Evolutionary conservation across 2,888 invertebrate genomes (phyloP), one percentile per base, ranked within the genome.

Genomic region (Nineta flava): DNA sequence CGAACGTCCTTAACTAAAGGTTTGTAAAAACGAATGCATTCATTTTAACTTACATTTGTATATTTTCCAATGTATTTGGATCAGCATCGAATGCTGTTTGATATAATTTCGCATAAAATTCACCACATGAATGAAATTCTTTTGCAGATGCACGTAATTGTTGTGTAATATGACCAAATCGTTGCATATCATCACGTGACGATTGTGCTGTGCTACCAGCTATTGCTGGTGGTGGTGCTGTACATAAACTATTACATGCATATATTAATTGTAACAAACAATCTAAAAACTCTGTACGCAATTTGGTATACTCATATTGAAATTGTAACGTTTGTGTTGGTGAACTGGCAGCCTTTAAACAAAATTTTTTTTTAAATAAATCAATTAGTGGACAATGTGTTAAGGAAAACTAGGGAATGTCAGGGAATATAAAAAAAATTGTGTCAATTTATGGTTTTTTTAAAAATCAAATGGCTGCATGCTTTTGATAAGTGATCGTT

Each of bases 171-270:
- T 87, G 80, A 0, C 87, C 87, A 62, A 81, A 86, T 55, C 83
- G 75, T 57, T 85, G 81, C 49, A 85, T 73, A 57, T 87, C 85
- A 60, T 87, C 87, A 47, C 85, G 73, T 1, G 83, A 80, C 40
- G 79, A 78, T 55, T 84, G 82, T 0, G 90, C 90, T 48, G 87
- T 75, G 2, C 85, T 79, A 2, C 83, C 79, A 0, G 94, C 92
- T 50, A 93, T 88, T 0, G 93, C 93, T 0, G 94, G 92, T 38
- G 94, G 92, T 26, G 94, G 95, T 51, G 91, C 88, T 52, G 92
- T 87, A 60, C 87, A 87, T 38, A 88, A 72, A 52, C 85, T 81
- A 55, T 76, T 74, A 57, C 87, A 87, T 0, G 85, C 81, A 55
- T 79, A 74, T 17, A 81, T 65, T 46, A 84, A 66, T 59, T 81